Base-by-base conservation (phyloP, 2,888 invertebrate genomes). In the Opisthograptis luteolata region DNA sequence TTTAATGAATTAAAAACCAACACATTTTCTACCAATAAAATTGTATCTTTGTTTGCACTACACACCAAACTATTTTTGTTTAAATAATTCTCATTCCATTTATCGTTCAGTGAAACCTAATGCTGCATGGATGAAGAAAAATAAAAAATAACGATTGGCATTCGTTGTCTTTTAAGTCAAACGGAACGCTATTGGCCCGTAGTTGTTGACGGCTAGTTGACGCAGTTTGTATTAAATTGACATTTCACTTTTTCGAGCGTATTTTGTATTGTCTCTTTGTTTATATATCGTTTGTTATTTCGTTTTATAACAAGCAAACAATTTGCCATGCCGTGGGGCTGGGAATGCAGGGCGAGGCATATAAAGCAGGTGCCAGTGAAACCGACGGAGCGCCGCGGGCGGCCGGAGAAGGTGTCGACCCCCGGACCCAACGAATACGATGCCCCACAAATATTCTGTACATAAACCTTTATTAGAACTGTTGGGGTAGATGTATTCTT, bases 251-350 rank as follows among this genome's bases (percentile, higher is more conserved):
- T 1, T 13, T 13, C 8, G 6, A 5, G 12, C 12, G 9, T 27
- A 10, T 22, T 3, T 3, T 1, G n/a, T n/a, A 12, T 12, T 6
- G 9, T 17, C 17, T 17, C 17, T 14, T 20, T 34, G 12, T 36
- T 6, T n/a, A n/a, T n/a, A n/a, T n/a, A 12, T 24, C 2, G 19
- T 1, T 22, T 25, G 24, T 15, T 42, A 27, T 25, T 15, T 22
- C 39, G 22, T 8, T 9, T 30, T 25, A 8, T 15, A 1, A 22
- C 32, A 37, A 36, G 32, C 20, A 34, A 13, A 40, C 22, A 50
- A 27, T 28, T 28, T n/a, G 49, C 41, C 13, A 84, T 86, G 87
- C 83, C 85, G 30, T 84, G 74, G 80, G 81, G 84, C 20, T 84
- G 76, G 71, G 84, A 82, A 59, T 88, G 88, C 42, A 73, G 79